These are phyloP conservation scores for Diplogasteroides magnus DNA, from an alignment of 1,140 invertebrate genomes.

Conservation along the genomic window DNA sequence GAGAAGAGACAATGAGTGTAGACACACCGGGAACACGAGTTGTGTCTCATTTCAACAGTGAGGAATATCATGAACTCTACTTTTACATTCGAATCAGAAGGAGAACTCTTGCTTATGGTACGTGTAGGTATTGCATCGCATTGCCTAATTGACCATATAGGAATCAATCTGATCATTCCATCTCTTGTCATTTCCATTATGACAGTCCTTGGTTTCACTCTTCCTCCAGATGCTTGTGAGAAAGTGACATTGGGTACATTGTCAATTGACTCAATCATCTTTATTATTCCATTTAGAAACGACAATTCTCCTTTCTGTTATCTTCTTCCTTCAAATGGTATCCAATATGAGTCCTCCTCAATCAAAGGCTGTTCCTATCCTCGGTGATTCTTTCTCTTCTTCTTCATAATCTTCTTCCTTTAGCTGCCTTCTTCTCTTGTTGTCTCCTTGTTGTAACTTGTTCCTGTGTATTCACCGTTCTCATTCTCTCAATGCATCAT, in stretches of 20 bases:
- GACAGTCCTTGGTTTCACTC: constrained; percentile 26
- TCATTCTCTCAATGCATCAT: constrained; percentile 19
- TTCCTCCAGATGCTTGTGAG: constrained; percentile 27
- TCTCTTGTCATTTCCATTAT: constrained; percentile 30
- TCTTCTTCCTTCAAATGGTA: constrained; percentile 32
- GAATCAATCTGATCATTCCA: constrained; percentile 27
- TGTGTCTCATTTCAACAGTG: constrained; percentile 14
- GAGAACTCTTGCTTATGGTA: constrained; percentile 24
- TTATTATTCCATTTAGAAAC: constrained; percentile 15
- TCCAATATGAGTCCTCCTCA: constrained; percentile 24
- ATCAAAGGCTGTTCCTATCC: constrained; percentile 23
- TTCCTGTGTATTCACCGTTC: constrained; percentile 27
- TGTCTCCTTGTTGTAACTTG: constrained; percentile 26
- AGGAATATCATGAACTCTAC: constrained; percentile 26
- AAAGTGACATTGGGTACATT: constrained; percentile 23
- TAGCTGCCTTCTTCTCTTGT: constrained; percentile 29
- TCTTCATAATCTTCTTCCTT: constrained; percentile 3
- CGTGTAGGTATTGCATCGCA: background rate
- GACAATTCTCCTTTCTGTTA: constrained; percentile 25
- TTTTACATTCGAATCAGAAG: constrained; percentile 25
- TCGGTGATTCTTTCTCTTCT: constrained; percentile 11
- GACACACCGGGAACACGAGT: constrained; percentile 12
- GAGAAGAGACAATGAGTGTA: constrained; percentile 1
- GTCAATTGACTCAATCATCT: background rate
- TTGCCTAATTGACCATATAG: background rate